Percentiles rank a stretch among this genome's conserved stretches.
These are phyloP conservation scores for Gymnopithys bicolor DNA, from an alignment of 2,797 vertebrate genomes.

Conservation along the genomic window DNA sequence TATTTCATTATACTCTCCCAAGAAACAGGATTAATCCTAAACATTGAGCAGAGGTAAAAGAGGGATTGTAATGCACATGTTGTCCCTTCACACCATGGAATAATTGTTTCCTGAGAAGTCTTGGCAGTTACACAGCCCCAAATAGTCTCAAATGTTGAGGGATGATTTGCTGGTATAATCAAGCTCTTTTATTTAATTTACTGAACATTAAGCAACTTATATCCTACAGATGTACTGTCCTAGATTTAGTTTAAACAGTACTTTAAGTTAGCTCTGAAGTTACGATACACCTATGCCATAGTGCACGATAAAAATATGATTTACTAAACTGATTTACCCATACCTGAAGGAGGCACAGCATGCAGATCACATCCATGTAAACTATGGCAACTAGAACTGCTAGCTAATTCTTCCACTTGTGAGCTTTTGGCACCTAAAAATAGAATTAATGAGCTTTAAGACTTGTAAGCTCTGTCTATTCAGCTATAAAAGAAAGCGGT, in stretches of 20 bases:
- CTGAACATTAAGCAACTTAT: background rate
- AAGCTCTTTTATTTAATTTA: background rate
- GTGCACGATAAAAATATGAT: background rate
- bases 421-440: background rate
- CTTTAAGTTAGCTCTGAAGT: background rate
- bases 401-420: background rate
- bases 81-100: background rate
- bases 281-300: background rate
- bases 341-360: background rate
- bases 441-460: background rate
- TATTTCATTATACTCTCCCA: background rate
- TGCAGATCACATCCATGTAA: background rate
- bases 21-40: background rate
- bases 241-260: background rate
- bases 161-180: background rate
- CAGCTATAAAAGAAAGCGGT: background rate
- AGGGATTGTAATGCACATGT: background rate
- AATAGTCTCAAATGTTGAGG: background rate
- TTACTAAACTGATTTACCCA: background rate
- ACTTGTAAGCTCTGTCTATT: background rate
- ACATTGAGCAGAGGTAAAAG: slow-evolving; percentile 4
- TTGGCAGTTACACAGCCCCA: background rate
- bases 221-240: background rate
- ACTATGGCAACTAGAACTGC: background rate
- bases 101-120: background rate